Evolutionary conservation across 2,888 invertebrate genomes (phyloP), one percentile per base, ranked within the genome.

Genomic region (Drosophila prostipennis): DNA sequence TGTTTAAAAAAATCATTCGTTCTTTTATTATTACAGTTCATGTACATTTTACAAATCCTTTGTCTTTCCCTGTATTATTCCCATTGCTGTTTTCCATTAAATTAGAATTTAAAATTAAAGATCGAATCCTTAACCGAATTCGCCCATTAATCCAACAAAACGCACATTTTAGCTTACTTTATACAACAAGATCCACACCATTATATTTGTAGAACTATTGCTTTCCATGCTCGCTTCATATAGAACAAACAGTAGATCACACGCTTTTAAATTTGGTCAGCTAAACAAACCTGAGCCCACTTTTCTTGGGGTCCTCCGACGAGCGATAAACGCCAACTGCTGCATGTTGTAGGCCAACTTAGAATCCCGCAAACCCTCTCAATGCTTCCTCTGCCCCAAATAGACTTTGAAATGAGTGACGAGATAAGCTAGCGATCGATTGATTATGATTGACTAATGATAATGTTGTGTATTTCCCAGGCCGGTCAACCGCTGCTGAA

Each of bases 401-500:
- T 52, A 52, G 67, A 67, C 36, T 23, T 51, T 51, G 36, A 60
- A 55, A 29, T 34, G 13, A 43, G n/a, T 58, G 37, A 60, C n/a
- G 8, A 34, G 45, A 59, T 60, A 23, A 59, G 14, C 10, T 26
- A 57, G 26, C 14, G 34, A 53, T 32, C 45, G 19, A 43, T 45
- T 46, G 26, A 40, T 32, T 34, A 3, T 11, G 10, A 34, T 34
- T 32, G 6, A 43, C 10, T 63, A 63, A 67, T 67, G 42, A 40
- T 39, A 36, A 16, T 16, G n/a, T 26, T 51, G 36, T 42, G 34
- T 7, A 42, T 45, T 65, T 55, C 76, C 58, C 85, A 92, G 92
- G 87, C 89, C 75, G 93, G 94, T 74, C 93, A 94, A 82, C 94
- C 94, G 89, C 93, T 95, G 72, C 93, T 93, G 74, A 94, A 94